Conservation (phyloP, 2,797 vertebrate species). For the Taeniopygia guttata region DNA sequence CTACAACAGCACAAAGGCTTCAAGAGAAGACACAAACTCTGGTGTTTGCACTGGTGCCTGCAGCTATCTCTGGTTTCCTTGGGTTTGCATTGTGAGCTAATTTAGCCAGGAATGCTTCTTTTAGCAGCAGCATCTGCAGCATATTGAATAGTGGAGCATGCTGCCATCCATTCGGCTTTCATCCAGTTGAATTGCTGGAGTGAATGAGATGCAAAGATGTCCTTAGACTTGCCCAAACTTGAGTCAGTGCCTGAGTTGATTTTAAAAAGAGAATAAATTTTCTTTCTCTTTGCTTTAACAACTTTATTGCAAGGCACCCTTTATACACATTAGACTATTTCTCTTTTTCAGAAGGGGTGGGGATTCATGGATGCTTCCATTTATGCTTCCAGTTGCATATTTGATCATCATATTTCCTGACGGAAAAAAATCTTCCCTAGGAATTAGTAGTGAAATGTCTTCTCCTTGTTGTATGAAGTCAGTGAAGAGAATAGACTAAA, state of each 20-base stretch:
- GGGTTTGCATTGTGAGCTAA: slow-evolving; percentile 10
- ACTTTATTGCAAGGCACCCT: background rate
- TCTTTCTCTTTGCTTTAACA: background rate
- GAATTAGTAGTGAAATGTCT: background rate
- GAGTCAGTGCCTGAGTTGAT: slow-evolving; percentile 3
- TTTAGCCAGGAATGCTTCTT: slow-evolving; percentile 38
- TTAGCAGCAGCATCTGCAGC: slow-evolving; percentile 33
- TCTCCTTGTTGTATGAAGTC: background rate
- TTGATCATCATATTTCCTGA: background rate
- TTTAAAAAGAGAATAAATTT: background rate
- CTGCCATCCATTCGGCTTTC: slow-evolving; percentile 31
- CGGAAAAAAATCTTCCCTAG: background rate
- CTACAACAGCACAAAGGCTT: background rate
- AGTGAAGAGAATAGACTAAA: background rate
- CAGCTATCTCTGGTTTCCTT: background rate
- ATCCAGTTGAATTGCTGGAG: slow-evolving; percentile 19
- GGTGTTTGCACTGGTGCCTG: background rate
- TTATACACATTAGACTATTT: background rate
- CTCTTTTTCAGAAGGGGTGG: background rate
- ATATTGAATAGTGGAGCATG: slow-evolving; percentile 32
- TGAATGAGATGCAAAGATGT: slow-evolving; percentile 1
- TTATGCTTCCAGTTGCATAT: background rate
- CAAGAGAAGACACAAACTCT: background rate
- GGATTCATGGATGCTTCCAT: background rate
- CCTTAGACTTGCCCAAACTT: slow-evolving; percentile 1